phyloP scores from a whole-genome alignment of 2,888 invertebrate genomes.

The Chouioia cunea region DNA sequence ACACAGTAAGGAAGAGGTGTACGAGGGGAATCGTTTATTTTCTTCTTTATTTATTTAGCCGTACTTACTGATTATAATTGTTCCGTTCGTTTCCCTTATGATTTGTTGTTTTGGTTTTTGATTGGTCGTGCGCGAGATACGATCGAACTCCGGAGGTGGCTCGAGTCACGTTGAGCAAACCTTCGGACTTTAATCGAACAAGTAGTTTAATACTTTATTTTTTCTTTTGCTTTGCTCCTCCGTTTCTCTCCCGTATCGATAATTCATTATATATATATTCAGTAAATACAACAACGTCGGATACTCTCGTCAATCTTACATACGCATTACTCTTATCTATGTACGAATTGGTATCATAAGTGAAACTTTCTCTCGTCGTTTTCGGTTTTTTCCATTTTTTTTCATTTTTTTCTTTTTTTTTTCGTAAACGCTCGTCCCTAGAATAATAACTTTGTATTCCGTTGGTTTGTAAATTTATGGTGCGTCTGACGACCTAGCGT shows the following conservation, averaged over 20 bases:
- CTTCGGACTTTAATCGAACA: constrained; percentile 44
- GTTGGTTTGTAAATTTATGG: constrained; percentile 5
- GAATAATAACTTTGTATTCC: constrained; percentile 2
- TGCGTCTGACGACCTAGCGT: constrained; percentile 54
- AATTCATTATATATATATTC: constrained; percentile 32
- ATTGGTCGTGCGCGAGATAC: constrained; percentile 30
- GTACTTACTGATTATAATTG: neutral
- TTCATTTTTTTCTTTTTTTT: constrained; percentile 35
- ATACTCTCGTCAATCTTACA: constrained; percentile 50
- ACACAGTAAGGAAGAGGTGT: neutral
- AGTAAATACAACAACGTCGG: constrained; percentile 51
- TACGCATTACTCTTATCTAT: constrained; percentile 49
- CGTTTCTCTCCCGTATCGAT: neutral
- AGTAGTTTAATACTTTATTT: constrained; percentile 20
- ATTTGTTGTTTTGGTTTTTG: constrained; percentile 1
- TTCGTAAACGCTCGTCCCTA: constrained; percentile 35
- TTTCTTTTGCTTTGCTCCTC: constrained; percentile 4
- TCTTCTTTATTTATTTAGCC: constrained; percentile 22
- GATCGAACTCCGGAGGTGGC: constrained; percentile 45
- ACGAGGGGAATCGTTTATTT: neutral
- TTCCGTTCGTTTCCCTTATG: no score
- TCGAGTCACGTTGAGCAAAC: constrained; percentile 43
- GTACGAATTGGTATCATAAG: constrained; percentile 46
- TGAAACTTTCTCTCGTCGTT: no score
- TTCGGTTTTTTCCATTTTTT: no score